phyloP scores from a whole-genome alignment of 2,888 invertebrate species.

The Cosmia pyralina region DNA sequence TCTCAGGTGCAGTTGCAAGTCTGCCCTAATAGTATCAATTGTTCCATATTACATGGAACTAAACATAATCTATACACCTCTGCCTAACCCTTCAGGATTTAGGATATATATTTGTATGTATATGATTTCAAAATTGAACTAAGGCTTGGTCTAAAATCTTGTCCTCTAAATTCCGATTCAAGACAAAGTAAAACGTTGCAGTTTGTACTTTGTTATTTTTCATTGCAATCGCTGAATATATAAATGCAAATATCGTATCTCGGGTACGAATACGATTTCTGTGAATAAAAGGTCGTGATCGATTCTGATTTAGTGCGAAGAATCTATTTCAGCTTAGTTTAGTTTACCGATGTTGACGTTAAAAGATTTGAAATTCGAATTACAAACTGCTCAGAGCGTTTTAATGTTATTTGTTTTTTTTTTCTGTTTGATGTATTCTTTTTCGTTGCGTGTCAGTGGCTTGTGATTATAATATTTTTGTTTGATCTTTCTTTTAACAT shows the following conservation, averaged over 20 bases:
- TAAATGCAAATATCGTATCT: constrained; percentile 47
- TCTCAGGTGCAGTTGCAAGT: not conserved
- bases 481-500: not conserved
- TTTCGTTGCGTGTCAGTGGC: not conserved
- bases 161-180: constrained; percentile 15
- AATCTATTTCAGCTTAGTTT: constrained; percentile 4
- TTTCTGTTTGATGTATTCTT: not conserved
- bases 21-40: not conserved
- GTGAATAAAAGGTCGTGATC: constrained; percentile 50
- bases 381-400: constrained; percentile 2
- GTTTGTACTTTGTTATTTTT: constrained; percentile 41
- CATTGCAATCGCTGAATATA: constrained; percentile 40
- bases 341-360: not conserved
- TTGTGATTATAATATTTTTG: not conserved
- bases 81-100: too few species aligned
- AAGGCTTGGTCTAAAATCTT: constrained; percentile 2
- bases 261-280: constrained; percentile 27
- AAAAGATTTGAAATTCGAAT: constrained; percentile 18
- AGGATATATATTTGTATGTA: not conserved
- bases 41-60: not conserved
- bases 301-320: constrained; percentile 24
- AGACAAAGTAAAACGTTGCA: constrained; percentile 25
- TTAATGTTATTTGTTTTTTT: not conserved
- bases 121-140: not conserved
- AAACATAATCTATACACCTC: not conserved